Evolutionary conservation across 2,113 vertebrate genomes (phyloP).

Genomic region (Euleptes europaea): DNA sequence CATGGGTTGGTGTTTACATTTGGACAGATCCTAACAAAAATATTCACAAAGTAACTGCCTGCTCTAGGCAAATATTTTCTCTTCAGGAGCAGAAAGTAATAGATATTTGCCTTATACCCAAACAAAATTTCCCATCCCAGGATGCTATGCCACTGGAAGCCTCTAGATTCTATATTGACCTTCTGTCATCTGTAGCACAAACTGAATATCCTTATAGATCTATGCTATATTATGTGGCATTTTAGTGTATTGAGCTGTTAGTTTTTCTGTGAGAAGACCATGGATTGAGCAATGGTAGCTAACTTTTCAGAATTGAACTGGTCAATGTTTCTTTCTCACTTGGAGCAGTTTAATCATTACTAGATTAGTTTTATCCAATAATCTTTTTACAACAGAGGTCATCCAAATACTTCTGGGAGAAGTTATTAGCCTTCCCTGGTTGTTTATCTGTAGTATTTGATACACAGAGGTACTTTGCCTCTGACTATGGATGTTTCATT

Average conservation of each 20-base stretch:
- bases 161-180: neutral
- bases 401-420: too few relatives aligned
- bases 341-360: too few relatives aligned
- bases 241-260: constrained; percentile 35
- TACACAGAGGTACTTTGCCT: too few relatives aligned
- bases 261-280: constrained; percentile 21
- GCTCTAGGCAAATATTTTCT: neutral
- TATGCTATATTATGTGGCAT: neutral
- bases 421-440: too few relatives aligned
- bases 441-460: too few relatives aligned
- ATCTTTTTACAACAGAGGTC: too few relatives aligned
- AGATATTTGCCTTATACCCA: neutral
- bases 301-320: constrained; percentile 14
- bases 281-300: neutral
- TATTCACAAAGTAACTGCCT: neutral
- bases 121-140: neutral
- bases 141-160: neutral
- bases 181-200: neutral
- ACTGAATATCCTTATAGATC: neutral
- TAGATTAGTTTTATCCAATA: too few relatives aligned
- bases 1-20: neutral
- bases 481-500: too few relatives aligned
- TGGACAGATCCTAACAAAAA: neutral
- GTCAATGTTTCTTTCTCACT: too few relatives aligned
- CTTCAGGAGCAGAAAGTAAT: neutral